Evolutionary conservation across 2,888 invertebrate genomes (phyloP), one percentile per base, ranked within the genome.

Genomic region (Subacronicta megacephala): DNA sequence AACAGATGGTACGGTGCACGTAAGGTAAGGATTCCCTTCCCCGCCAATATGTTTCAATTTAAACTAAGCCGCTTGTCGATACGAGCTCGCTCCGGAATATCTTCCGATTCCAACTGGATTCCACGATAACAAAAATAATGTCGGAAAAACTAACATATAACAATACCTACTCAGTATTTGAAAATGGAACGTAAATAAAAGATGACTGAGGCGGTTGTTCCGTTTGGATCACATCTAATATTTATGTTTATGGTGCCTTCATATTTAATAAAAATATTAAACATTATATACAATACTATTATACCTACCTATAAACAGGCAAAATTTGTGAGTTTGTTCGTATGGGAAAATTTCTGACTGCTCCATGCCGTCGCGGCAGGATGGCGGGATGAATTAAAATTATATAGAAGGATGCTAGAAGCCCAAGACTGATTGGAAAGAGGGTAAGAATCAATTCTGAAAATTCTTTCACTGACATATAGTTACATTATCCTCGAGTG

Each of bases 31-130:
- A 85, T 89, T 87, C 84, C 84, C 78, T 86, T 85, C 83, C 77
- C 84, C 81, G 77, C 88, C 92, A 92, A 93, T 93, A 92, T 89
- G 89, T 93, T 92, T 93, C 93, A 92, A 93, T 93, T 92, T 92
- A 87, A 89, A 89, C 82, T 91, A 92, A 93, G 92, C 92, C 90
- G 89, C 85, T 92, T 91, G 92, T 91, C 92, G 91, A 91, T 90
- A 85, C 89, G 76, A 79, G 80, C 85, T 85, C 75, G 83, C 80
- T 77, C 63, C 79, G 80, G 84, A 85, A 88, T 88, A 89, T 88
- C 88, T 89, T 80, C 78, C 83, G 84, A 85, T 87, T 84, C 77
- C 80, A 72, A 87, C 84, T 79, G 83, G 85, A 85, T 88, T 83
- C 81, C 54, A 66, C 67, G 74, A 74, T 82, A 83, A 82, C 77